Base-by-base conservation (phyloP, 2,888 invertebrate species). In the Platycheirus albimanus region DNA sequence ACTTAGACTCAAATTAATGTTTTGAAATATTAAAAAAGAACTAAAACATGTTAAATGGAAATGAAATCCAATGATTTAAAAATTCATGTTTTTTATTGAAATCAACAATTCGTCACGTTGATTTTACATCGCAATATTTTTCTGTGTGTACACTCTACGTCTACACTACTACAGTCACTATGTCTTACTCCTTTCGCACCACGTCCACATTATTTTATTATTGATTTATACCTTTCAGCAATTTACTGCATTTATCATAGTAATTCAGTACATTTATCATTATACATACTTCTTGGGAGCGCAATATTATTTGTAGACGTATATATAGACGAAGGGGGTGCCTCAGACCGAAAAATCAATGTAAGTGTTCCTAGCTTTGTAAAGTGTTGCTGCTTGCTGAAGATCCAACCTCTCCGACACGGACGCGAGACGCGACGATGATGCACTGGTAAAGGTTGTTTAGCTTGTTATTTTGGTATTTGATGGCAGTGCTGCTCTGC, bases 221-320 rank as follows among this genome's bases (percentile, higher is more conserved):
- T 89, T 89, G 89, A 89, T 89, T 90, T 90, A 90, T 89, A 90
- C 89, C 90, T 90, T 90, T 90, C 90, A 90, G 89, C 90, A 89
- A 88, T 90, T 89, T 89, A 89, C 89, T 89, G 89, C 90, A 90
- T 90, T 90, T 90, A 90, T 90, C 90, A 90, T 89, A 90, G 89
- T 88, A 89, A 88, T 89, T 89, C 87, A 88, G 89, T 88, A 89
- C 90, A 90, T 90, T 90, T 90, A 90, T 90, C 90, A 90, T 90
- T 89, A 89, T 56, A 47, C 33, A 38, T 45, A 36, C 43, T n/a
- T n/a, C n/a, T n/a, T n/a, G n/a, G 8, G 13, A 56, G 52, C 36
- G 43, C 24, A 38, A 7, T 20, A 45, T 15, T n/a, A n/a, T 56
- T 56, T 56, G 56, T 38, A 38, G 63, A 17, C 38, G 52, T 10